phyloP scores from a whole-genome alignment of 2,888 invertebrate species.

The Drosophila longiperda region DNA sequence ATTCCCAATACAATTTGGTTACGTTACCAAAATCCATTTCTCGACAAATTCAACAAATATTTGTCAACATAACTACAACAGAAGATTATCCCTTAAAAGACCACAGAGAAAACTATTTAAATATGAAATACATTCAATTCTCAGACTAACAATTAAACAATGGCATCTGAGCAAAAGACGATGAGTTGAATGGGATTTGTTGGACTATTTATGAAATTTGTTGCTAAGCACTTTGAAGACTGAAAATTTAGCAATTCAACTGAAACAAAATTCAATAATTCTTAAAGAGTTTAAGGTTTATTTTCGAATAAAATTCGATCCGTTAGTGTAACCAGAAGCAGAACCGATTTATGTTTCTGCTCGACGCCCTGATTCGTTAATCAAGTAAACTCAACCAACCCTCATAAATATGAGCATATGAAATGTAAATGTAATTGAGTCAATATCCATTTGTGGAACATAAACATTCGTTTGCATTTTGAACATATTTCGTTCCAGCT shows the following conservation, averaged over 20 bases:
- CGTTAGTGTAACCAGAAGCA: not conserved
- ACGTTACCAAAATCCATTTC: slow-evolving; percentile 28
- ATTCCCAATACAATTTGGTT: slow-evolving; percentile 30
- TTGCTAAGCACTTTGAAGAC: not conserved
- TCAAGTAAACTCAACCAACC: slow-evolving; percentile 2
- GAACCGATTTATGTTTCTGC: not conserved
- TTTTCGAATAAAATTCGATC: not conserved
- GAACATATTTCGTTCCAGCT: not conserved
- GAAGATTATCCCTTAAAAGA: not conserved
- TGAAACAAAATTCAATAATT: not conserved
- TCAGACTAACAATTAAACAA: not conserved
- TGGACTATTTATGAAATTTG: not conserved
- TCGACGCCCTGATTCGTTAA: not conserved
- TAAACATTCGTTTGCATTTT: slow-evolving; percentile 19
- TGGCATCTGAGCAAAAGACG: not conserved
- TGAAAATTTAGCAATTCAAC: not conserved
- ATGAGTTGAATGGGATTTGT: not conserved
- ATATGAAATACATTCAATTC: not conserved
- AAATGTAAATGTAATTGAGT: slow-evolving; percentile 57
- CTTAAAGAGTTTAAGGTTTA: not conserved
- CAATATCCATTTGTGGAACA: slow-evolving; percentile 49
- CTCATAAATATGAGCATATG: slow-evolving; percentile 39
- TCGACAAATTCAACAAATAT: slow-evolving; percentile 11
- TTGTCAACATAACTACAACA: not conserved
- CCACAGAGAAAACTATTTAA: not conserved